Base-by-base conservation (phyloP, 2,797 vertebrate genomes). In the Argentina silus region DNA sequence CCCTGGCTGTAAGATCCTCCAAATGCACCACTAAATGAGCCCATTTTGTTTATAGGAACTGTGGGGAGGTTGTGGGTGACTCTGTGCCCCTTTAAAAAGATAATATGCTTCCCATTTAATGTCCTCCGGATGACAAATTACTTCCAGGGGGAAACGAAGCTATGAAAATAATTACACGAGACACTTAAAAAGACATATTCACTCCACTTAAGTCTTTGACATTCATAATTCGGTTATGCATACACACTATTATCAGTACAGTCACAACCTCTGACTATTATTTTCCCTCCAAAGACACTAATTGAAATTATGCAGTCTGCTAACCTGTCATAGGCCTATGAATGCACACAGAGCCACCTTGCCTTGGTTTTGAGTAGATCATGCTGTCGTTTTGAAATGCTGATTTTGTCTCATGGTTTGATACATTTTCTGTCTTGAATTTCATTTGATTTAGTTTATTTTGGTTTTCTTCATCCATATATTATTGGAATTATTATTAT, bases 91-190 rank as follows among this genome's bases (percentile, higher is more conserved):
- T 92, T 93, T 93, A 92, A 93, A 93, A 94, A 92, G 91, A 94
- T 93, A 93, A 93, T 93, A 89, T 88, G 89, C 90, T 90, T 89
- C 84, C 88, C 86, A 85, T 94, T 94, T 94, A 94, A 94, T 92
- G 88, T 89, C 90, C 90, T 92, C 90, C 84, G 92, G 89, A 91
- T 94, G 92, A 94, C 92, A 94, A 94, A 94, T 94, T 93, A 86
- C 90, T 93, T 93, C 92, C 93, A 93, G 90, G 88, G 87, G 83
- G 87, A 90, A 92, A 89, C 87, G 69, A 90, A 91, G 86, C 87
- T 87, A 83, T 86, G 89, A 90, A 92, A 92, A 92, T 89, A 87
- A 85, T 12, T 15, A 51, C 15, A 42, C 80, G 84, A 82, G 86
- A 91, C 90, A 91, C 71, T 75, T 88, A 80, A 84, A 86, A 86